Percentiles rank a stretch among this genome's conserved stretches.
Conservation (phyloP, 2,888 invertebrate genomes). For the Eupithecia exiguata region DNA sequence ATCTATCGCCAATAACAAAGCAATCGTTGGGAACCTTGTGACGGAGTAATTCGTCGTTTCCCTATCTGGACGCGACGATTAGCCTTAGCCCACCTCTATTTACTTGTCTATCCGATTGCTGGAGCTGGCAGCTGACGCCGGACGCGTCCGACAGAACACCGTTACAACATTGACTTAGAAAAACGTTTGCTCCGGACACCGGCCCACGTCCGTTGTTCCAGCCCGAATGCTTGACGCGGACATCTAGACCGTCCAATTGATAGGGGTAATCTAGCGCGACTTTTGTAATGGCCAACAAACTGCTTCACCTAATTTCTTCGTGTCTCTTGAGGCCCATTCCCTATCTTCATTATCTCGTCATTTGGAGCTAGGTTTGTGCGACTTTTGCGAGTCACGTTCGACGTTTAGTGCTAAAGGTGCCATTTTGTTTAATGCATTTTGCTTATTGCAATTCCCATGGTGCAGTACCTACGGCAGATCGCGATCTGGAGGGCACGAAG, state of each 20-base stretch:
- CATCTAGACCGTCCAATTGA: slow-evolving; percentile 66
- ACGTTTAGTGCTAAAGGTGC: slow-evolving; percentile 22
- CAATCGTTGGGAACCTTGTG: slow-evolving; percentile 77
- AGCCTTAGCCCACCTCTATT: slow-evolving; percentile 81
- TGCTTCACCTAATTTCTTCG: slow-evolving; percentile 57
- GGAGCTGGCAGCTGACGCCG: slow-evolving; percentile 81
- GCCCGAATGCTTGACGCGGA: slow-evolving; percentile 58
- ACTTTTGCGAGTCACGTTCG: slow-evolving; percentile 50
- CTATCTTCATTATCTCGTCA: slow-evolving; percentile 39
- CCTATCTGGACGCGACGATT: slow-evolving; percentile 81
- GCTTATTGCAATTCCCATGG: slow-evolving; percentile 60
- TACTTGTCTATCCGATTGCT: slow-evolving; percentile 78
- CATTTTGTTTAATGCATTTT: slow-evolving; percentile 26
- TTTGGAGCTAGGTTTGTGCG: slow-evolving; percentile 48
- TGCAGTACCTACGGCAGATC: slow-evolving; percentile 63
- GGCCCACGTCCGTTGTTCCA: slow-evolving; percentile 55
- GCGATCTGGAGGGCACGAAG: slow-evolving; percentile 69
- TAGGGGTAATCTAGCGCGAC: slow-evolving; percentile 51
- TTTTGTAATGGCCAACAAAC: slow-evolving; percentile 56
- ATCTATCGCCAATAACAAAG: slow-evolving; percentile 75
- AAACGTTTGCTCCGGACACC: slow-evolving; percentile 77
- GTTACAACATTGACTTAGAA: slow-evolving; percentile 82
- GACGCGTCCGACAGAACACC: slow-evolving; percentile 77
- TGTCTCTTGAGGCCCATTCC: slow-evolving; percentile 48
- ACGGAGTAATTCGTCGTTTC: slow-evolving; percentile 82